Conservation (phyloP, 2,797 vertebrate species). For the Anguilla megastoma region DNA sequence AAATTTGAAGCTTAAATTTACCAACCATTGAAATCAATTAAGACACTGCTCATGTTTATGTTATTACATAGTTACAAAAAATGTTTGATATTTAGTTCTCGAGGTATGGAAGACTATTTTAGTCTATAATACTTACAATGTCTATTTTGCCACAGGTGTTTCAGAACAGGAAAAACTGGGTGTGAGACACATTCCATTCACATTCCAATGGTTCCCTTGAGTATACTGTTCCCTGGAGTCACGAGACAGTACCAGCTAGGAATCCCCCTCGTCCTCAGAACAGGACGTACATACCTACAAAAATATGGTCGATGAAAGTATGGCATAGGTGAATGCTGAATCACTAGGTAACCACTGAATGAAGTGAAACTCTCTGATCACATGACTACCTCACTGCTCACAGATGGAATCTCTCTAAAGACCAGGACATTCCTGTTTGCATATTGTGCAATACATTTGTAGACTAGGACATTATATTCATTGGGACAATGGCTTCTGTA, state of each 20-base stretch:
- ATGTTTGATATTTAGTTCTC: background rate
- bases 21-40: background rate
- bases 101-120: background rate
- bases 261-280: slow-evolving; percentile 19
- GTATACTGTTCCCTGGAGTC: background rate
- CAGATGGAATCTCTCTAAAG: background rate
- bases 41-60: background rate
- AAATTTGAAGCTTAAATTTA: background rate
- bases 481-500: background rate
- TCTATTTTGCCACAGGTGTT: background rate
- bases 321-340: background rate
- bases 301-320: background rate
- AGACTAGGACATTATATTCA: too few relatives aligned
- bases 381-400: background rate
- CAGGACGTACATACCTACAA: background rate
- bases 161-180: slow-evolving; percentile 9
- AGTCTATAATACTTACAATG: background rate
- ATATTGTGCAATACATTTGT: background rate
- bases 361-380: background rate
- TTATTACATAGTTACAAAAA: background rate
- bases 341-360: background rate
- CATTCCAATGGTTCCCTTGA: background rate
- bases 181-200: slow-evolving; percentile 27
- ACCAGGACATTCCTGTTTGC: background rate
- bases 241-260: background rate